These are phyloP conservation scores for Corydoras sp. DNA, from an alignment of 2,113 vertebrate genomes.

Conservation along the genomic window DNA sequence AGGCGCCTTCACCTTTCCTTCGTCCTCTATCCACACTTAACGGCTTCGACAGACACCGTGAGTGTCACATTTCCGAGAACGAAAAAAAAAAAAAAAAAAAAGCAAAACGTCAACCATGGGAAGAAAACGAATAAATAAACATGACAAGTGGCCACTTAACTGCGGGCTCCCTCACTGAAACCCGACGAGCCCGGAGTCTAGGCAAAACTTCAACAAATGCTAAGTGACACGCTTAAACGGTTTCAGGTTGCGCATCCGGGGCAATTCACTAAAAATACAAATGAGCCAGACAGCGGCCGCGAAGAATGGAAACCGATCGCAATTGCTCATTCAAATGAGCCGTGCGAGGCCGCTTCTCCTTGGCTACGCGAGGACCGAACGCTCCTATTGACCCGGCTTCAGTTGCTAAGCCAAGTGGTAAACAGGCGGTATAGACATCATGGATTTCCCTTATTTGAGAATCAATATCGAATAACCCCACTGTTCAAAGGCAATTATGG, in stretches of 20 bases:
- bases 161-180: constrained; percentile 62
- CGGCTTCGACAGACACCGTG: constrained; percentile 51
- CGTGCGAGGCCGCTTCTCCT: constrained; percentile 35
- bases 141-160: constrained; percentile 72
- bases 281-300: constrained; percentile 57
- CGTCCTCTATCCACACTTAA: constrained; percentile 49
- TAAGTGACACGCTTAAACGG: constrained; percentile 71
- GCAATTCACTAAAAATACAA: constrained; percentile 75
- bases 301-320: constrained; percentile 49
- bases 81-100: constrained; percentile 8
- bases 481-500: constrained; percentile 66
- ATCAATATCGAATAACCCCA: constrained; percentile 73
- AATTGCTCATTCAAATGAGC: constrained; percentile 56
- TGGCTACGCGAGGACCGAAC: constrained; percentile 3
- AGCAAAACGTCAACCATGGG: constrained; percentile 48
- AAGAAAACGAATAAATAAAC: constrained; percentile 66
- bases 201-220: constrained; percentile 68
- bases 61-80: constrained; percentile 36
- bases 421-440: constrained; percentile 59
- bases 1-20: constrained; percentile 36
- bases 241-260: constrained; percentile 69
- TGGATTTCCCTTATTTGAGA: constrained; percentile 68
- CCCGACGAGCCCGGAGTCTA: constrained; percentile 63
- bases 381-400: constrained; percentile 53
- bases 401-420: constrained; percentile 47